Conservation (phyloP, 2,888 invertebrate species). For the Yponomeuta malinellus region DNA sequence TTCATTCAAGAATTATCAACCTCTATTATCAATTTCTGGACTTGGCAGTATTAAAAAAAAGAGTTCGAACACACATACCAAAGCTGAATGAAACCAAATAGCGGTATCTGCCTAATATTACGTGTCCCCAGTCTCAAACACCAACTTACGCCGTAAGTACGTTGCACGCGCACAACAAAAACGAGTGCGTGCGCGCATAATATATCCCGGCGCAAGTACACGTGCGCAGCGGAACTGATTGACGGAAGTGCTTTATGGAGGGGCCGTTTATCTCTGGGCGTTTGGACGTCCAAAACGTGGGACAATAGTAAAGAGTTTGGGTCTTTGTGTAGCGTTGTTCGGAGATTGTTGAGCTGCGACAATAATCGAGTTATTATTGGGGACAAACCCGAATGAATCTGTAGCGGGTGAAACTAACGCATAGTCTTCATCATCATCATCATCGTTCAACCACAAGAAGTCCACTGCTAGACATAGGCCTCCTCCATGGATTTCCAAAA, state of each 20-base stretch:
- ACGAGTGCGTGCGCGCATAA: slow-evolving; percentile 29
- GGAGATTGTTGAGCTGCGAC: not conserved
- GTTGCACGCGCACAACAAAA: not conserved
- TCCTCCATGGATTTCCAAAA: no score
- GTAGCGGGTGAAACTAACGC: no score
- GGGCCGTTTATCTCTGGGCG: slow-evolving; percentile 55
- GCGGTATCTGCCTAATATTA: not conserved
- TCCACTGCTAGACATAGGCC: no score
- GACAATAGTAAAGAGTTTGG: not conserved
- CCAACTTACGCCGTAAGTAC: not conserved
- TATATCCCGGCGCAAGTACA: slow-evolving; percentile 32
- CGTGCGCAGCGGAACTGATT: slow-evolving; percentile 49
- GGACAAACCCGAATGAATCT: no score
- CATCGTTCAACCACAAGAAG: no score
- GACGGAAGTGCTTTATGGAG: slow-evolving; percentile 60
- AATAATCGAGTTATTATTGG: no score
- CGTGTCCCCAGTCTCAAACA: not conserved
- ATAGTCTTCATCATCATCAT: no score
- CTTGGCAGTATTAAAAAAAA: no score
- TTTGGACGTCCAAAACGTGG: slow-evolving; percentile 19
- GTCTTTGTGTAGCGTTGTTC: not conserved
- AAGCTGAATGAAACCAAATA: no score
- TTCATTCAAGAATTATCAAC: no score
- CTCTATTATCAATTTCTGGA: no score
- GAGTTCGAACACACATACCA: no score